phyloP scores from a whole-genome alignment of 1,140 invertebrate species.

The Tetranychus urticae region DNA sequence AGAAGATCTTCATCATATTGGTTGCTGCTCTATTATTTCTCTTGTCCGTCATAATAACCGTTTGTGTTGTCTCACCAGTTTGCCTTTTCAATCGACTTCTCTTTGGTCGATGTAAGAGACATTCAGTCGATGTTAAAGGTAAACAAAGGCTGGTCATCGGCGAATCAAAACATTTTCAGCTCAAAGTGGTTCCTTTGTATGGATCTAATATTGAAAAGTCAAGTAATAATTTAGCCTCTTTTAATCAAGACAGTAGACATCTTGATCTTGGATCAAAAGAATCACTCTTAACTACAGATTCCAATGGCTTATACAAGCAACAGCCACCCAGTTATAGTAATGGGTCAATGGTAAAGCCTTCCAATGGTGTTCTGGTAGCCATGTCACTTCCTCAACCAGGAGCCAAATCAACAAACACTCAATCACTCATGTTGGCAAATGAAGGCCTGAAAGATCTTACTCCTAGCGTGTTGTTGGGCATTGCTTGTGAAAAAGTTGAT shows the following conservation, averaged over 20 bases:
- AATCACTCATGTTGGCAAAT: neutral
- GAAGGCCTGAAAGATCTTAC: neutral
- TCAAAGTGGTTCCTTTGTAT: conserved; percentile 6
- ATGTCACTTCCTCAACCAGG: neutral
- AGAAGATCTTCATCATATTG: conserved; percentile 21
- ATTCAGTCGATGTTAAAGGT: neutral
- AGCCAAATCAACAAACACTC: neutral
- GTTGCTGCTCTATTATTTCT: conserved; percentile 18
- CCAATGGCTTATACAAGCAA: neutral
- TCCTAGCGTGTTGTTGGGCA: neutral
- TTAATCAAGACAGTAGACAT: neutral
- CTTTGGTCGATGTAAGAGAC: neutral
- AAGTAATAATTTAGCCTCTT: neutral
- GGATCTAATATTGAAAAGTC: neutral
- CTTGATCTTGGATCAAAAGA: neutral
- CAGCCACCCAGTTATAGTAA: neutral
- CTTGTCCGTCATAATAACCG: conserved; percentile 19
- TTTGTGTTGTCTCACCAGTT: conserved; percentile 24
- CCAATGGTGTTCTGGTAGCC: too few species aligned
- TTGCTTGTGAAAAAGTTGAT: neutral
- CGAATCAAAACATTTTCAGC: conserved; percentile 9
- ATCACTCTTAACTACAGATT: neutral
- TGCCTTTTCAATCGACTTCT: conserved; percentile 24
- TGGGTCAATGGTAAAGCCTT: neutral
- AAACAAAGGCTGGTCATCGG: neutral